phyloP scores from a whole-genome alignment of 2,797 vertebrate species.

The Halcyon badia region DNA sequence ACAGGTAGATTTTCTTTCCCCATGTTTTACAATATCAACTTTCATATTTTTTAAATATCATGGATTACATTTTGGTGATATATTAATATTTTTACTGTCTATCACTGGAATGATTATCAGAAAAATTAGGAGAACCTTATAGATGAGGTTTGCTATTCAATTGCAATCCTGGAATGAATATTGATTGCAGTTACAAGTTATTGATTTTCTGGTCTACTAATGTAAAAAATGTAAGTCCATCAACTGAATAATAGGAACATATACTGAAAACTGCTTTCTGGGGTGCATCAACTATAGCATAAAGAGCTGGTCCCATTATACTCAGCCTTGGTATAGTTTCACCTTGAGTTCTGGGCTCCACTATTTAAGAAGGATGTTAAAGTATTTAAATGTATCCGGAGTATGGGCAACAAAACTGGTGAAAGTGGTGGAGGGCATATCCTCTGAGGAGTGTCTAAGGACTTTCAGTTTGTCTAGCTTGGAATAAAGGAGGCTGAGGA shows the following conservation, averaged over 20 bases:
- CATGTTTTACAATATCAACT: neutral
- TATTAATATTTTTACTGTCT: neutral
- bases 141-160: neutral
- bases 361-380: no score
- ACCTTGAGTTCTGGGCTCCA: no score
- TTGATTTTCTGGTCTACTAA: neutral
- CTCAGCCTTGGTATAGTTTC: no score
- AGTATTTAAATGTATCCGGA: no score
- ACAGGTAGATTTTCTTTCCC: neutral
- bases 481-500: no score
- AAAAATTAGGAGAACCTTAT: neutral
- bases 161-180: neutral
- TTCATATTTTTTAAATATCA: neutral
- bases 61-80: neutral
- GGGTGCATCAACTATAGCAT: neutral
- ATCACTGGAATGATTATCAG: neutral
- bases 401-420: no score
- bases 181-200: neutral
- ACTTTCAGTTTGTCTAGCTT: no score
- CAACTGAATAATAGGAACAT: neutral
- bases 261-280: neutral
- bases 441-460: no score
- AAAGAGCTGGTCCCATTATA: accelerated
- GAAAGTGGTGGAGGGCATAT: no score
- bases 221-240: neutral